Evolutionary conservation across 1,140 invertebrate genomes (phyloP).

Genomic region (Rhyzopertha dominica): DNA sequence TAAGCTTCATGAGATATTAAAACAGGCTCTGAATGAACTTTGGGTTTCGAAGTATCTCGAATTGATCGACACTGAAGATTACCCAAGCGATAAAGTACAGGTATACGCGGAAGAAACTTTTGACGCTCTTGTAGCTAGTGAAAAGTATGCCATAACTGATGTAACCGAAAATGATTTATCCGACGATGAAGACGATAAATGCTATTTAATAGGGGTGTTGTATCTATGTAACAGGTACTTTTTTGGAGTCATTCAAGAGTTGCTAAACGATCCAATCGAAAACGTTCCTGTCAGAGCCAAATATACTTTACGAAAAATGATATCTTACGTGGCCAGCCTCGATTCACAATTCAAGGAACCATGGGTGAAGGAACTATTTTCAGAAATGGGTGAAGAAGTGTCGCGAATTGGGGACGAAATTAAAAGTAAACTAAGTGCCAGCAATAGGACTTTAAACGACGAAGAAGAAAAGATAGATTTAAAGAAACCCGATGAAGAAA

Average conservation of each 20-base stretch:
- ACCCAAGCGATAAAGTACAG: constrained; percentile 17
- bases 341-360: constrained; percentile 20
- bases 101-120: constrained; percentile 29
- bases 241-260: constrained; percentile 17
- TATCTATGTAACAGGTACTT: constrained; percentile 24
- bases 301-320: constrained; percentile 20
- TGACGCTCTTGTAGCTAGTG: constrained; percentile 17
- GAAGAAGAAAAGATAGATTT: not conserved
- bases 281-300: constrained; percentile 25
- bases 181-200: constrained; percentile 1
- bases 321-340: constrained; percentile 16
- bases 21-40: constrained; percentile 19
- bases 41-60: constrained; percentile 19
- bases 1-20: constrained; percentile 20
- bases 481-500: constrained; percentile 1
- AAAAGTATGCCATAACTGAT: constrained; percentile 17
- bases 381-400: constrained; percentile 15
- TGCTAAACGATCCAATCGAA: constrained; percentile 21
- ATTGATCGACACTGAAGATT: constrained; percentile 13
- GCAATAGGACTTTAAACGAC: constrained; percentile 13
- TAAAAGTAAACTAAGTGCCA: too few relatives aligned
- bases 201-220: constrained; percentile 29
- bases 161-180: constrained; percentile 15
- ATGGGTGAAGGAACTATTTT: constrained; percentile 19
- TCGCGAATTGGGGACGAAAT: constrained; percentile 15